Base-by-base conservation (phyloP, 2,888 invertebrate species). In the Spilosoma lubricipeda region DNA sequence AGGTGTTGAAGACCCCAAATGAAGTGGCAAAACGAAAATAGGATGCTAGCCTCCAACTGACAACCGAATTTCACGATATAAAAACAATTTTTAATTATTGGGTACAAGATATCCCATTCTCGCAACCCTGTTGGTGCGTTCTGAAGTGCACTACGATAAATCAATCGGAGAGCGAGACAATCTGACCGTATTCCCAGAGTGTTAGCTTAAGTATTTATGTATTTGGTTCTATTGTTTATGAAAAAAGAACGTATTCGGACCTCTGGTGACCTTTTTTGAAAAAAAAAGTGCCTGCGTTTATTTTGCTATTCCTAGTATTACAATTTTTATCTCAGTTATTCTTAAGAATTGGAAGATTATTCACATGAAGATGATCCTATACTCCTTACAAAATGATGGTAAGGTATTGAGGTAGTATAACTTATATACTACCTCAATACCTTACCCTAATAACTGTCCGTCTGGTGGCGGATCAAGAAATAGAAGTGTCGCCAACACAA, bases 281-380 rank as follows among this genome's bases (percentile, higher is more conserved):
- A 20, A 48, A 48, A 48, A 48, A 48, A 15, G 18, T 45, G 18
- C 11, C 45, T 20, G 48, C 18, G 2, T 48, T 20, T 4, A 48
- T 48, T 48, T 18, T 18, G 20, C 20, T 20, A 1, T 48, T 20
- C 7, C 48, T 48, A 23, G 20, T 48, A 20, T 48, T 48, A 48
- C 20, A 18, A 20, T 48, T 48, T 48, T 20, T 48, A 2, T 5
- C 11, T 48, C 5, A 48, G 4, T 39, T 5, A 39, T 3, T 39
- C 39, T 39, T 8, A 77, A 13, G 91, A 94, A 20, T 85, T 90
- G 27, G 86, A 90, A 30, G 82, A 87, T 77, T 93, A 93, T 82
- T 81, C 77, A 30, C 88, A 92, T 85, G 89, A 91, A 59, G 91
- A 92, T 81, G 94, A 95, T 77, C 93, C 92, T 13, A 91, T 95